Evolutionary conservation across 1,140 invertebrate species (phyloP), one percentile per base, ranked within the genome.

Genomic region (Drosophila rhopaloa): DNA sequence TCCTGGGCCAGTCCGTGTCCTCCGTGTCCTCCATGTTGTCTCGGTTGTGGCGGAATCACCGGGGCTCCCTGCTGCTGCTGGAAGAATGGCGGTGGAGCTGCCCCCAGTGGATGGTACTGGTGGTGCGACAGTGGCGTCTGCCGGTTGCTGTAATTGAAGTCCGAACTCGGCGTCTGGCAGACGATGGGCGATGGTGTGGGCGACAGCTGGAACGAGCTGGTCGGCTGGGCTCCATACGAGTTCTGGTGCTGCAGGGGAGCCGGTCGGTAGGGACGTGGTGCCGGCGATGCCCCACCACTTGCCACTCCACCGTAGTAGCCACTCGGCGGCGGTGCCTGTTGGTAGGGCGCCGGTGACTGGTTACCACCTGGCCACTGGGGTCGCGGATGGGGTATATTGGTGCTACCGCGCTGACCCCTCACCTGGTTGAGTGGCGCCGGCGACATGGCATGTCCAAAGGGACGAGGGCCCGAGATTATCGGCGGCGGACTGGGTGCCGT

Each of bases 311-410:
- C 75, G 7, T 66, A 74, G 37, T 76, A 65, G 6, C 61, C 54
- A 76, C 63, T 72, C 54, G 57, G 43, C 47, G 53, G 19, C n/a
- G 65, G 73, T 59, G 71, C 56, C 44, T 74, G 77, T 40, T 84
- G 77, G 55, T 72, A 92, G 7, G 81, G 83, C 4, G 79, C 71
- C 6, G 86, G 83, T 32, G 89, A 93, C 81, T 93, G 93, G 91
- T 93, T 84, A 76, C 93, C 91, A 86, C 91, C 91, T 1, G 93
- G 93, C 95, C 95, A 95, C 54, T 94, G 93, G 7, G 95, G 95
- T 77, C 95, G 92, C 3, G 95, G 95, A 76, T 95, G 95, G 4
- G 93, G 89, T 90, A 94, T 92, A 44, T 91, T 92, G 93, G 78
- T 62, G 62, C 83, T 91, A 7, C 83, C 81, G n/a, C 79, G 85